A percentile compares a stretch with the other conserved stretches of the same genome.
Conservation (phyloP, 2,888 invertebrate species). For the Cinara cedri region DNA sequence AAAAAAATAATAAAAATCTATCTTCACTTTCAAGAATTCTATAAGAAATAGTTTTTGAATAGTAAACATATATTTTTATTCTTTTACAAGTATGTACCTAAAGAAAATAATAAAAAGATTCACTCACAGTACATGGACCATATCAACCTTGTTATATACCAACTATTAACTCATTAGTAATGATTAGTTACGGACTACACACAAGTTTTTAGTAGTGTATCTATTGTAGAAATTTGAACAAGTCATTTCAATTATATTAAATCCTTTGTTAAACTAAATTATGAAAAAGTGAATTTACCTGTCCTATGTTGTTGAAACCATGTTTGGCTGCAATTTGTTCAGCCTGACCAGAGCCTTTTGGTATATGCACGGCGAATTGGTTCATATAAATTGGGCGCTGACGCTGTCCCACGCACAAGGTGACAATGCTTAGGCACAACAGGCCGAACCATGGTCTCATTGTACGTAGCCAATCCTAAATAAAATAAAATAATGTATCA, state of each 20-base stretch:
- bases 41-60: constrained; percentile 9
- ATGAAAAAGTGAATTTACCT: constrained; percentile 68
- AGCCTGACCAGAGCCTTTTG: constrained; percentile 72
- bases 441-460: constrained; percentile 55
- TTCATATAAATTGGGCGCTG: constrained; percentile 72
- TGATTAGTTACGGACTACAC: constrained; percentile 37
- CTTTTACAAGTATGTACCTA: neutral
- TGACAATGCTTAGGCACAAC: constrained; percentile 55
- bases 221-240: constrained; percentile 36
- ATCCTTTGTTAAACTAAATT: constrained; percentile 28
- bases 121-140: neutral
- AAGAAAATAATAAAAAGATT: constrained; percentile 29
- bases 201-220: neutral
- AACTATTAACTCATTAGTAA: constrained; percentile 43
- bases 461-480: constrained; percentile 44
- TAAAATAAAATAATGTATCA: neutral
- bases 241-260: constrained; percentile 26
- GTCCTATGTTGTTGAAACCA: constrained; percentile 83
- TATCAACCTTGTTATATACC: neutral
- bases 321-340: constrained; percentile 79
- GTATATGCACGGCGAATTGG: constrained; percentile 83
- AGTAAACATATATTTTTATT: constrained; percentile 4
- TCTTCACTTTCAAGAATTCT: neutral
- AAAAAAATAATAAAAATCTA: constrained; percentile 14
- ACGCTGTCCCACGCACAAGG: constrained; percentile 58